Evolutionary conservation across 2,888 invertebrate genomes (phyloP), one percentile per base, ranked within the genome.

Genomic region (Drosophila paranaensis): DNA sequence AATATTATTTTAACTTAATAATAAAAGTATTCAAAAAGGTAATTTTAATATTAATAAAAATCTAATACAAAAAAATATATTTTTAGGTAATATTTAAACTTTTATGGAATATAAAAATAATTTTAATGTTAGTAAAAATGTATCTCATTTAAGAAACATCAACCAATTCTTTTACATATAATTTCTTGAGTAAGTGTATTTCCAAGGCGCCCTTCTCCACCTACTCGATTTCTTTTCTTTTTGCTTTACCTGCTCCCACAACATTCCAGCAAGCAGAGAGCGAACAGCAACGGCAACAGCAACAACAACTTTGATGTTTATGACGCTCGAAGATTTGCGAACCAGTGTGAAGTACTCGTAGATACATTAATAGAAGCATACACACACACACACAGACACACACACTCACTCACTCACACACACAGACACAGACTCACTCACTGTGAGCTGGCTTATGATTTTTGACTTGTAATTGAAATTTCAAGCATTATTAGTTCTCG

Each of bases 391-490:
- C 45, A 53, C 42, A 63, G 58, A 35, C 50, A 61, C 39, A 16
- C 16, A 45, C 13, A 30, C 25, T 20, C 2, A 20, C n/a, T n/a
- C 61, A 35, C 50, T 60, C 39, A 16, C 16, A 45, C 13, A 30
- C 25, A 61, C 25, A 54, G 10, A 65, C 45, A 63, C 27, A 16
- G 30, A 6, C 11, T 11, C 16, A 54, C 43, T 37, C 35, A 64
- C 68, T 27, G 20, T 56, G 50, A 43, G 55, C 35, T 48, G 51
- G 45, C 63, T 62, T 74, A 74, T 87, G 74, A 84, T 73, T 88
- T 86, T 70, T 51, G 75, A 84, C 71, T 81, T 48, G 78, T 72
- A 87, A 87, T 87, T 84, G 84, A 87, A 89, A 87, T 88, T 81
- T 84, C 85, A 84, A 71, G 82, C 88, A 76, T 84, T 84, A 87